These are phyloP conservation scores for Drosophila nannoptera DNA, from an alignment of 1,140 invertebrate species.

Conservation along the genomic window DNA sequence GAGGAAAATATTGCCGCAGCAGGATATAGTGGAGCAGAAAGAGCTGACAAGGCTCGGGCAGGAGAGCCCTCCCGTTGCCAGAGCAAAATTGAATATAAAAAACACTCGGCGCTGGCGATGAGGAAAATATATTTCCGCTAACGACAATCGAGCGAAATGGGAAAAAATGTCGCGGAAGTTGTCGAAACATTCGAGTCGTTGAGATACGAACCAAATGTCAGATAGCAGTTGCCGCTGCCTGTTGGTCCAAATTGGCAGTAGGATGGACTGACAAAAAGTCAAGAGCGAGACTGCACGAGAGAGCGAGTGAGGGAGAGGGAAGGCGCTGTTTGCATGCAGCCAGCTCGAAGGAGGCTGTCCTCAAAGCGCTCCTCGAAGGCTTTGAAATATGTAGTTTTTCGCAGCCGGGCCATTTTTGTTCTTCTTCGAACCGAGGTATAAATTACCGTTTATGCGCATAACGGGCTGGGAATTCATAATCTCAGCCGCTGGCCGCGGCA, in stretches of 20 bases:
- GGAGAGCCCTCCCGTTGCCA: slow-evolving; percentile 22
- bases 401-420: slow-evolving; percentile 3
- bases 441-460: slow-evolving; percentile 47
- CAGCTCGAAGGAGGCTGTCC: slow-evolving; percentile 22
- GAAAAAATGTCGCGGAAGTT: slow-evolving; percentile 52
- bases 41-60: not conserved
- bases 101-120: slow-evolving; percentile 13
- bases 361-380: slow-evolving; percentile 25
- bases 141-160: slow-evolving; percentile 47
- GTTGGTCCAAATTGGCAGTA: slow-evolving; percentile 17
- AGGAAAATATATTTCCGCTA: slow-evolving; percentile 49
- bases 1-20: slow-evolving; percentile 4
- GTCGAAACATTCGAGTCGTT: slow-evolving; percentile 45
- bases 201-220: slow-evolving; percentile 38
- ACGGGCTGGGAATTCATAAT: slow-evolving; percentile 40
- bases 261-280: slow-evolving; percentile 3
- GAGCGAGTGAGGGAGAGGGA: not conserved
- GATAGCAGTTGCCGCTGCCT: slow-evolving; percentile 27
- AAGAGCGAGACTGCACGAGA: not conserved
- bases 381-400: slow-evolving; percentile 10
- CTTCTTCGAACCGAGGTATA: slow-evolving; percentile 24
- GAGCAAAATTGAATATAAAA: slow-evolving; percentile 42
- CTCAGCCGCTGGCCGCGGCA: slow-evolving; percentile 22
- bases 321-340: not conserved
- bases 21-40: not conserved